phyloP scores from a whole-genome alignment of 2,113 vertebrate genomes.

The Glaucomys volans region DNA sequence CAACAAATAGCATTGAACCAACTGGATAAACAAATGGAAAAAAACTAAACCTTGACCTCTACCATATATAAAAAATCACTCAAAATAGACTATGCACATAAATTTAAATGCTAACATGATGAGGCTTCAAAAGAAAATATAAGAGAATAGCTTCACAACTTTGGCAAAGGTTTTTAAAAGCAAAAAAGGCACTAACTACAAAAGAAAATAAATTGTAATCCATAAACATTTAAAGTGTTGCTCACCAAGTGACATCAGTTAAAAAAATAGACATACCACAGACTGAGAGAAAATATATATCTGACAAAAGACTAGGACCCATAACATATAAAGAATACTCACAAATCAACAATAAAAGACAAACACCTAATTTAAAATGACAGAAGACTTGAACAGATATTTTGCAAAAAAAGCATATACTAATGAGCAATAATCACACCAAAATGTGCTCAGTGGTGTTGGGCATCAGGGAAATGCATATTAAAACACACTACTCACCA shows the following conservation, averaged over 20 bases:
- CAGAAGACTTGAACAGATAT: neutral
- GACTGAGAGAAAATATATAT: neutral
- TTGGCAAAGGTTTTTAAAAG: neutral
- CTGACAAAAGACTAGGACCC: neutral
- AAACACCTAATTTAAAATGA: neutral
- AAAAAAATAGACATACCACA: neutral
- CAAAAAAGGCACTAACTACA: neutral
- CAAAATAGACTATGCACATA: neutral
- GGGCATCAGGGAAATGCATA: neutral
- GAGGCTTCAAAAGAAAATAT: slow-evolving; percentile 21
- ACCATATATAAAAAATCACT: neutral
- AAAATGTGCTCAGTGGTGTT: neutral
- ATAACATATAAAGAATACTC: neutral
- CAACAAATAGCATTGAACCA: neutral
- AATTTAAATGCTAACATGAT: slow-evolving; percentile 6
- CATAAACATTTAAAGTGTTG: slow-evolving; percentile 3
- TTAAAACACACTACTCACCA: neutral
- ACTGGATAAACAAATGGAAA: neutral
- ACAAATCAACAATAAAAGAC: slow-evolving; percentile 23
- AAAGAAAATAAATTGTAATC: neutral
- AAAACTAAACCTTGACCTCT: neutral
- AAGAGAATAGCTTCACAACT: neutral
- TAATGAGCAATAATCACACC: neutral
- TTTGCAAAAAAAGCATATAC: neutral
- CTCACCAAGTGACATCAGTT: neutral